Evolutionary conservation across 92 coral and sea anemone genomes (phyloP), one percentile per base, ranked within the genome.

Genomic region (Ricordea florida): DNA sequence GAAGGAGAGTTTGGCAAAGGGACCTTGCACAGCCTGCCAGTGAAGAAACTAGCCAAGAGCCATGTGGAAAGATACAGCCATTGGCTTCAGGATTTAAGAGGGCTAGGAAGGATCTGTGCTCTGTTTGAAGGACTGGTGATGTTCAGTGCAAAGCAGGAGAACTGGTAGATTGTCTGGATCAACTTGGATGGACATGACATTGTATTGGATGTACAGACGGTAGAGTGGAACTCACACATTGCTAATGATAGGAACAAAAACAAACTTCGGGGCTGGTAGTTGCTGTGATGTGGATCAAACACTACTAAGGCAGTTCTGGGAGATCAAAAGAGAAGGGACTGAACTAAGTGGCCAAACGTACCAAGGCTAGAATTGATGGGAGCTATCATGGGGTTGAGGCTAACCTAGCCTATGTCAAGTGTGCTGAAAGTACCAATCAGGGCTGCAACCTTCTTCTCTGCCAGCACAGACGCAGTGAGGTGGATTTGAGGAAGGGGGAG

Each of bases 161-260:
- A 11, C 89, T 85, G 30, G 62, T 81, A 27, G 88, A 88, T 23
- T 85, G 85, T 4, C 66, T 76, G 36, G 93, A 85, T 52, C 93
- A 88, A n/a, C 80, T 86, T 14, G 80, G 92, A 31, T 80, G 92
- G 92, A 86, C 65, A n/a, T n/a, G n/a, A n/a, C n/a, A n/a, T 34
- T 85, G 90, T 46, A 37, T 78, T 50, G 87, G 87, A 18, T 58
- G 51, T 42, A 71, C 91, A 9, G 76, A 79, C 21, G 75, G 68
- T 20, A 51, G 42, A 37, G 51, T 2, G 31, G 29, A 45, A 66
- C 62, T 20, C 56, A 74, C 57, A 41, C 84, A 25, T 30, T 84
- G 74, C 18, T 66, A 2, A 66, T 45, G 0, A 28, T 31, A 29
- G 58, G 45, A 0, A 49, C 11, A n/a, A 35, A 40, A 50, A 47